These are phyloP conservation scores for Xyrichtys novacula DNA, from an alignment of 2,797 vertebrate species.

Conservation along the genomic window DNA sequence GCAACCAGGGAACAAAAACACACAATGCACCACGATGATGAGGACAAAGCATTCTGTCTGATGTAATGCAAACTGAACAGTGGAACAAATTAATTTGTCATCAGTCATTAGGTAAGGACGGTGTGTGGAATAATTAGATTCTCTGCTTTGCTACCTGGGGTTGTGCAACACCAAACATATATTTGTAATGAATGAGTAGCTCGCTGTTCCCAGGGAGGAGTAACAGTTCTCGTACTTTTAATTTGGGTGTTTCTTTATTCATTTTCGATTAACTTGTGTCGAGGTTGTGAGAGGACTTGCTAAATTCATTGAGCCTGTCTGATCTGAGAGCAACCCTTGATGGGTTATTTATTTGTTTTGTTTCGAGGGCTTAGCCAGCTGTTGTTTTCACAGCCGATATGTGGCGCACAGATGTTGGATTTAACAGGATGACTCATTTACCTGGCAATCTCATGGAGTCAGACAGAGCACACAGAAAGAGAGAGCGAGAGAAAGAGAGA, in stretches of 20 bases:
- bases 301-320: not conserved
- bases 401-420: constrained; percentile 76
- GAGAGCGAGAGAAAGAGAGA: not conserved
- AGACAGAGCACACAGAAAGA: constrained; percentile 3
- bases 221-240: not conserved
- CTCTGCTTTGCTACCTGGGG: not conserved
- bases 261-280: not conserved
- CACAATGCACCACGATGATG: not conserved
- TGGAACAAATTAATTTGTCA: constrained; percentile 4
- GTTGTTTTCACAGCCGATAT: constrained; percentile 73
- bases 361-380: constrained; percentile 54
- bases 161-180: not conserved
- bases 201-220: constrained; percentile 8
- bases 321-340: constrained; percentile 9
- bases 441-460: constrained; percentile 38
- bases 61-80: constrained; percentile 2
- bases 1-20: constrained; percentile 4
- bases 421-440: constrained; percentile 72
- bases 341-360: constrained; percentile 33
- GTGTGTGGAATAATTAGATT: not conserved
- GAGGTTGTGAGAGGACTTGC: constrained; percentile 9
- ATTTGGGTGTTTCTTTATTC: not conserved
- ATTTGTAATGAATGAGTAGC: constrained; percentile 1
- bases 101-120: not conserved
- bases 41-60: constrained; percentile 4